Base-by-base conservation (phyloP, 2,113 vertebrate species). In the Hydrolagus affinis region DNA sequence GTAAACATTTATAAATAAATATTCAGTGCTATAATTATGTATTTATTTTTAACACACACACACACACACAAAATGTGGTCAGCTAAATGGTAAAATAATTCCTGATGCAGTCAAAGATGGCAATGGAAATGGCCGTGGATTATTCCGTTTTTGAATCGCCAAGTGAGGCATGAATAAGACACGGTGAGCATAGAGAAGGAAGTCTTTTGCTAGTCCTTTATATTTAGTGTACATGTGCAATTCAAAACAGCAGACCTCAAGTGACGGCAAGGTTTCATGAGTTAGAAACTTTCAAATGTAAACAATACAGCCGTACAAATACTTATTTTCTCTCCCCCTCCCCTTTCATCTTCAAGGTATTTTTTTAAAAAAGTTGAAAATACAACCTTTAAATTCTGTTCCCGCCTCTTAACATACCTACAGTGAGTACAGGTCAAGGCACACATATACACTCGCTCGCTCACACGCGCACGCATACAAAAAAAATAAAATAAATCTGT, bases 1-100 rank as follows among this genome's bases (percentile, higher is more conserved):
- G 60, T 83, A 32, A 66, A 66, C 19, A 83, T 68, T 83, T 83
- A 83, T 66, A 83, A 66, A 83, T 83, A 80, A 80, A 83, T 83
- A 83, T 83, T 83, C 72, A 74, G 78, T 83, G 64, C 19, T 83
- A 19, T 15, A 83, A 30, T n/a, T n/a, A n/a, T n/a, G n/a, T n/a
- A n/a, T 32, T 30, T 4, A 14, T 66, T 64, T 25, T 80, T 30
- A 83, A 62, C 23, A 83, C 32, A 44, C 44, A 44, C 44, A 6
- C 44, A 44, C 44, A 44, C 44, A 44, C 44, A 44, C 44, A 44
- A 44, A 44, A 44, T 57, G 73, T 75, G 56, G 73, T 75, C 32
- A 17, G 19, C 32, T 7, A 60, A 83, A 83, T 66, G 78, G 25
- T 30, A 17, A 62, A 83, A 83, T 62, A 83, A 83, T 83, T 83